Base-by-base conservation (phyloP, 2,888 invertebrate species). In the Andricus quercusramuli region DNA sequence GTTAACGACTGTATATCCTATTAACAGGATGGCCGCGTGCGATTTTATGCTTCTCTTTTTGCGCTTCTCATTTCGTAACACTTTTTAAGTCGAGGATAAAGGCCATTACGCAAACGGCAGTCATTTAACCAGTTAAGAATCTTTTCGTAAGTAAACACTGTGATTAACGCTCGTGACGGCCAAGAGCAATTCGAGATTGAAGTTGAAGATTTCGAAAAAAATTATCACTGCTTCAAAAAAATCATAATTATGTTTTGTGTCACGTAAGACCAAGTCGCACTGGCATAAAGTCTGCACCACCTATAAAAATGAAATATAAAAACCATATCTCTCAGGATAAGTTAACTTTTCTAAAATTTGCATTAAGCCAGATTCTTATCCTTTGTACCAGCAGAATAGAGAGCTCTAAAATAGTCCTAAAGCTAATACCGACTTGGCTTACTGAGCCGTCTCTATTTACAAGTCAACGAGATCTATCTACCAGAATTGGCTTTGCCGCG, bases 1-100 rank as follows among this genome's bases (percentile, higher is more conserved):
- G 83, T 80, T 83, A 83, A 81, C 78, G 80, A 74, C 59, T 82
- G 47, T 64, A 79, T 81, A 82, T 81, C 82, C 82, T 44, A 65
- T 41, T 82, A 79, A 81, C 83, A 82, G 78, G 80, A 79, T 82
- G 68, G 56, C 70, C 41, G 76, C 77, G 70, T 78, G 70, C 80
- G 78, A 70, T 81, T 76, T 67, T 32, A 66, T 51, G 70, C 47
- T 64, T 76, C 79, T 78, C 22, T 37, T 77, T 51, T 62, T 62
- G 44, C n/a, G 29, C 74, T 59, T 79, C 68, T 78, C 78, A 80
- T 82, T 82, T 80, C 78, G 77, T 79, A 82, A 80, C 77, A 77
- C 17, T 64, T 80, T 78, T 74, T 59, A 74, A 74, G 74, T 37
- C 74, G 74, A 56, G 74, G 56, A 74, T 74, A 74, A 56, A 74